Evolutionary conservation across 2,888 invertebrate genomes (phyloP).

Genomic region (Meteorus colon): DNA sequence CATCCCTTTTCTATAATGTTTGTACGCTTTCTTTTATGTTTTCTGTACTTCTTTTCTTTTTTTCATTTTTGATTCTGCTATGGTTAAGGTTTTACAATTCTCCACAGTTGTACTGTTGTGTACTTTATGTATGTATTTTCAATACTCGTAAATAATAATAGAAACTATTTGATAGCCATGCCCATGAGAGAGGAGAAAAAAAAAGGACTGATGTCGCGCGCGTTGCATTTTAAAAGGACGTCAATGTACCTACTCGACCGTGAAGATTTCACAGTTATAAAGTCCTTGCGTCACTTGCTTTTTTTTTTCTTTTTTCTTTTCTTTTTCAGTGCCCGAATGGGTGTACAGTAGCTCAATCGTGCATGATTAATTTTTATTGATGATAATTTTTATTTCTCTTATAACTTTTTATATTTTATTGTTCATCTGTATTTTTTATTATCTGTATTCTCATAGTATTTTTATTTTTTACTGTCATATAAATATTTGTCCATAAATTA

Average conservation of each 20-base stretch:
- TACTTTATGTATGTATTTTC: not conserved
- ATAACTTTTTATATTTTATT: not conserved
- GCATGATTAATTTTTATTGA: slow-evolving; percentile 3
- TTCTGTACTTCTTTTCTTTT: not conserved
- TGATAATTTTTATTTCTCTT: not conserved
- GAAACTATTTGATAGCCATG: not conserved
- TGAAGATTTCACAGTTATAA: slow-evolving; percentile 53
- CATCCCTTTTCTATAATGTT: not conserved
- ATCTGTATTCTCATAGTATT: not conserved
- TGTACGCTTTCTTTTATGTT: not conserved
- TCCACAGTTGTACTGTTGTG: not conserved
- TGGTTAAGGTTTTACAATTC: not conserved
- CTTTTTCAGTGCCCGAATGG: not conserved
- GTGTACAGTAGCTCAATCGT: not conserved
- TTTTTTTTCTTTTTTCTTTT: slow-evolving; percentile 13
- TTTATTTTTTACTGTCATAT: not conserved
- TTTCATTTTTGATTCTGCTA: not conserved
- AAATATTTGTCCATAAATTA: no score
- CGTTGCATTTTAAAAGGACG: slow-evolving; percentile 37
- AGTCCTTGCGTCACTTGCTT: slow-evolving; percentile 31
- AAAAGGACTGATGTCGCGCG: slow-evolving; percentile 38
- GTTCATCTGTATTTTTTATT: not conserved
- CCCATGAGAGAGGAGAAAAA: not conserved
- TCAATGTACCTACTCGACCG: slow-evolving; percentile 60
- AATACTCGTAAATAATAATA: not conserved